Evolutionary conservation across 2,888 invertebrate genomes (phyloP).

Genomic region (Coenonympha glycerion): DNA sequence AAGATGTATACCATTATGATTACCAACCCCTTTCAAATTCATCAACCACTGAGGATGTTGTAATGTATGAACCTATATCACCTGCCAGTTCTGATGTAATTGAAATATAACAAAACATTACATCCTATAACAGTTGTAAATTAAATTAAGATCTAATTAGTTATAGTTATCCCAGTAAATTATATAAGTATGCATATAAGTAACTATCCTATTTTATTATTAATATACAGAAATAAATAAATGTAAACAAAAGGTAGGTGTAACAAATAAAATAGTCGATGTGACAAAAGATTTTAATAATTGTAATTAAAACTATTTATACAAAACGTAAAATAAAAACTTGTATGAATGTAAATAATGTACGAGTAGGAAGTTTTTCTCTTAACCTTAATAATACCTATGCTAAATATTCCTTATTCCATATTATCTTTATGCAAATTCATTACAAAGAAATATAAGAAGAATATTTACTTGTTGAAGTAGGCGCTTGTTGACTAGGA

Average conservation of each 20-base stretch:
- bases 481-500: constrained; percentile 42
- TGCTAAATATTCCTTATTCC: neutral
- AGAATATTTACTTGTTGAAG: constrained; percentile 51
- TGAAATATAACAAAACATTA: neutral
- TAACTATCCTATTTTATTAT: no score
- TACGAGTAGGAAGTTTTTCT: neutral
- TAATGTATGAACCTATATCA: constrained; percentile 51
- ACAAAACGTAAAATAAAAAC: neutral
- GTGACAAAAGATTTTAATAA: neutral
- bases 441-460: constrained; percentile 60
- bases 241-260: no score
- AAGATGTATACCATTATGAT: constrained; percentile 15
- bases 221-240: no score
- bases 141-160: neutral
- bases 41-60: constrained; percentile 11
- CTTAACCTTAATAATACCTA: no score
- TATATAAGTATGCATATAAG: no score
- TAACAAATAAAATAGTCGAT: no score
- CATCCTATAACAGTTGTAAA: neutral
- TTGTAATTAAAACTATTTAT: neutral
- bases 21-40: constrained; percentile 8
- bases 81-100: constrained; percentile 39
- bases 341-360: no score
- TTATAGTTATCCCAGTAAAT: no score
- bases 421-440: neutral